Evolutionary conservation across 2,888 invertebrate species (phyloP).

Genomic region (Platycnemis pennipes): DNA sequence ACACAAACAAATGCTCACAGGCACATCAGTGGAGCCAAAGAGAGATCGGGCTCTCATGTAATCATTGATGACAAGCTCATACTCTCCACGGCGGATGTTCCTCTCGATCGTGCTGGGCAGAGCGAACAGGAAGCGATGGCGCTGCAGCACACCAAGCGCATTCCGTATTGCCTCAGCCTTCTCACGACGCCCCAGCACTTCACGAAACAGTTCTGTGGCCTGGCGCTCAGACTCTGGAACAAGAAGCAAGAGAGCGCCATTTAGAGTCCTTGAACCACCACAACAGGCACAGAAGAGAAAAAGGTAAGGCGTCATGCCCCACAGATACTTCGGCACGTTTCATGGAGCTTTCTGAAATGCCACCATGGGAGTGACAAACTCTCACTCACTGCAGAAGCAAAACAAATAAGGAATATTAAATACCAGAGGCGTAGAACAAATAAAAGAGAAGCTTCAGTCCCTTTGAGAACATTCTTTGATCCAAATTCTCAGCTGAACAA

Average conservation of each 20-base stretch:
- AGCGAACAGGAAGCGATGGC: conserved; percentile 97
- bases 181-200: conserved; percentile 94
- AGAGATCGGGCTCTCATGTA: conserved; percentile 97
- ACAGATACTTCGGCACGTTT: too few relatives aligned
- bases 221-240: conserved; percentile 91
- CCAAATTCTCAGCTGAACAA: too few relatives aligned
- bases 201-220: conserved; percentile 95
- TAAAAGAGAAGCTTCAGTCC: too few relatives aligned
- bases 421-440: too few relatives aligned
- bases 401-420: too few relatives aligned
- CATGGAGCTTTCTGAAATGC: too few relatives aligned
- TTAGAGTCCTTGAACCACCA: too few relatives aligned
- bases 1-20: conserved; percentile 79
- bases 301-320: too few relatives aligned
- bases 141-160: conserved; percentile 93
- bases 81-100: conserved; percentile 96
- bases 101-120: conserved; percentile 96
- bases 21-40: conserved; percentile 95
- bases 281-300: too few relatives aligned
- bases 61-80: conserved; percentile 98
- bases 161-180: conserved; percentile 97
- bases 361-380: too few relatives aligned
- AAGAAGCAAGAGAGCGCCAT: conserved; percentile 62
- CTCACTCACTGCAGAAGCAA: too few relatives aligned
- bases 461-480: too few relatives aligned